These are phyloP conservation scores for Apamea crenata DNA, from an alignment of 2,888 invertebrate genomes.

Conservation along the genomic window DNA sequence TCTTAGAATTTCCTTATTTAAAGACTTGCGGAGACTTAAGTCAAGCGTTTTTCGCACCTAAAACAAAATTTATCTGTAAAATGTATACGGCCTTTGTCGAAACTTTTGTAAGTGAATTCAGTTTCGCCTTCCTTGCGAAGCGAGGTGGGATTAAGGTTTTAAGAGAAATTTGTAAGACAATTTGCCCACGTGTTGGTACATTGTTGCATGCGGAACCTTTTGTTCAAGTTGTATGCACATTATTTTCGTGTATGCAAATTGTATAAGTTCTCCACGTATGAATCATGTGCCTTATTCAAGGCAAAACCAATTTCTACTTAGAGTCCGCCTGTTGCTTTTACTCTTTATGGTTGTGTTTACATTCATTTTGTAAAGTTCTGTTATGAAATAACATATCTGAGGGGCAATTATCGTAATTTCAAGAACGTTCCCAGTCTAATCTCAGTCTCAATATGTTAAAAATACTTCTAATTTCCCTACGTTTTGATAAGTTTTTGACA, in stretches of 20 bases:
- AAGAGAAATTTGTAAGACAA: slow-evolving; percentile 44
- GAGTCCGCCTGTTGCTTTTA: slow-evolving; percentile 8
- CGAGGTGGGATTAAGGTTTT: slow-evolving; percentile 23
- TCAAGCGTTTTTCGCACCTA: slow-evolving; percentile 39
- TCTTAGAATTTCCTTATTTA: slow-evolving; percentile 20
- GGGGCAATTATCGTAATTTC: too few species aligned
- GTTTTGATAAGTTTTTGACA: too few species aligned
- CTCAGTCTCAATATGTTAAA: too few species aligned
- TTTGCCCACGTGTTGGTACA: slow-evolving; percentile 21
- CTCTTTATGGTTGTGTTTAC: background rate
- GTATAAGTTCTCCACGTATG: background rate
- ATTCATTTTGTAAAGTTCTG: background rate
- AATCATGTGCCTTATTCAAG: slow-evolving; percentile 19
- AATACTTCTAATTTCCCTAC: too few species aligned
- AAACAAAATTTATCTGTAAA: slow-evolving; percentile 37
- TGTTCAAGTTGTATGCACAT: background rate
- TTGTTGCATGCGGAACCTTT: slow-evolving; percentile 14
- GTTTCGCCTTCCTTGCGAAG: slow-evolving; percentile 32
- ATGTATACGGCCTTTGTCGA: slow-evolving; percentile 7
- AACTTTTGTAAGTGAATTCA: slow-evolving; percentile 48
- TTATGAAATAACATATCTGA: too few species aligned
- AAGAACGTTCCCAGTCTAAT: too few species aligned
- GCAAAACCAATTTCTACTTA: background rate
- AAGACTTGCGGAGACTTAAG: slow-evolving; percentile 22
- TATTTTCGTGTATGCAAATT: slow-evolving; percentile 22